Evolutionary conservation across 2,113 vertebrate species (phyloP).

Genomic region (Junco hyemalis): DNA sequence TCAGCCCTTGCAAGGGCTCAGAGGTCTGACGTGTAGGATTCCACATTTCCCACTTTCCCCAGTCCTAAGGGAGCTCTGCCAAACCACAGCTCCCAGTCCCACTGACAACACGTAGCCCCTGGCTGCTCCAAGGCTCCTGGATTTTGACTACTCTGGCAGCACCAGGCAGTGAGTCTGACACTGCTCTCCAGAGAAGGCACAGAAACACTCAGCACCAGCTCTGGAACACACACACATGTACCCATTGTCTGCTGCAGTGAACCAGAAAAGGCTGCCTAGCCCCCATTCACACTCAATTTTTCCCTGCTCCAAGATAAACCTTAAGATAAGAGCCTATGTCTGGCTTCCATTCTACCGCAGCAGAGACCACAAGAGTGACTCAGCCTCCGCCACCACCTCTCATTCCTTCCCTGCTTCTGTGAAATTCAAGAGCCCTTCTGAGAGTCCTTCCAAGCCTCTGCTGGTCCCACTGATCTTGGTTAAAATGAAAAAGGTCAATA

Average conservation of each 20-base stretch:
- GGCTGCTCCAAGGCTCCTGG: background rate
- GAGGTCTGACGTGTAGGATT: background rate
- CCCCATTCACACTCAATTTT: background rate
- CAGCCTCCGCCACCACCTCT: background rate
- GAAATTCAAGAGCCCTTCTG: background rate
- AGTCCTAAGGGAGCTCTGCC: background rate
- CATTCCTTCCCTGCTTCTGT: background rate
- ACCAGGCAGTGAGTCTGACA: background rate
- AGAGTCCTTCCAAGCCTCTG: background rate
- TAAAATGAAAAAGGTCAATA: constrained; percentile 43
- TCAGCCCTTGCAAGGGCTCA: background rate
- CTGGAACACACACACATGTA: background rate
- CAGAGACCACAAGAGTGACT: constrained; percentile 37
- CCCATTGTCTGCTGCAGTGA: background rate
- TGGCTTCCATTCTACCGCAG: background rate
- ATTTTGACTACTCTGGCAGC: background rate
- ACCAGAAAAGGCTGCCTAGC: background rate
- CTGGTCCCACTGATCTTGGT: background rate
- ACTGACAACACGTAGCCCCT: accelerated
- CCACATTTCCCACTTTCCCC: background rate
- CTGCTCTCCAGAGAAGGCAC: background rate
- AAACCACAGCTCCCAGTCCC: background rate
- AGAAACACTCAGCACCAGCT: background rate
- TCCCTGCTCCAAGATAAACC: background rate
- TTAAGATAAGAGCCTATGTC: background rate